Evolutionary conservation across 2,888 invertebrate species (phyloP), one percentile per base, ranked within the genome.

Genomic region (Syrista parreyssii): DNA sequence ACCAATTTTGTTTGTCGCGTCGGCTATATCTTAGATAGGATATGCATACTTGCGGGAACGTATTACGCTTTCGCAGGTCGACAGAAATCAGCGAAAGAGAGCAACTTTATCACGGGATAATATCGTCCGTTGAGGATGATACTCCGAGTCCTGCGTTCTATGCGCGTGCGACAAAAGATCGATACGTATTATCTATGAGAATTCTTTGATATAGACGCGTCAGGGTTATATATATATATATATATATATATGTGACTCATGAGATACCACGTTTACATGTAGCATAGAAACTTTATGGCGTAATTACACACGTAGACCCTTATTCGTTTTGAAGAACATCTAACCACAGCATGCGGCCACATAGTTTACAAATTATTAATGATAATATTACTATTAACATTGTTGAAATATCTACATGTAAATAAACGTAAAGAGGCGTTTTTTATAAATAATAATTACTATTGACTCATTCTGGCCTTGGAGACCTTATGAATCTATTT

Each of bases 321-420:
- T 81, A 79, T 82, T 86, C 79, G 82, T 85, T 87, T 86, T 78
- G 81, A 86, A 72, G 76, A 84, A 83, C 82, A 86, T 80, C 80
- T 72, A 80, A 80, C 81, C 82, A 85, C 76, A 84, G 86, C 88
- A 88, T 88, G 86, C 84, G 85, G 83, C 84, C 85, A 86, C 84
- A 85, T 88, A 87, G 86, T 83, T 83, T 85, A 80, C 79, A 79
- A 84, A 85, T 84, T 83, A 82, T 82, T 83, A 23, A 87, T 85
- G 77, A 82, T 80, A 81, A 85, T 87, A 87, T 86, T 86, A 86
- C 82, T 85, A 88, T 86, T 86, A 85, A 86, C 84, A 87, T 88
- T 88, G 89, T 90, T 89, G 87, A 89, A 82, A 84, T 78, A 88
- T 88, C 86, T 90, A 89, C 87, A 88, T 90, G 89, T 90, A 90